Evolutionary conservation across 2,797 vertebrate genomes (phyloP).

Genomic region (Gymnoscopelus braueri): DNA sequence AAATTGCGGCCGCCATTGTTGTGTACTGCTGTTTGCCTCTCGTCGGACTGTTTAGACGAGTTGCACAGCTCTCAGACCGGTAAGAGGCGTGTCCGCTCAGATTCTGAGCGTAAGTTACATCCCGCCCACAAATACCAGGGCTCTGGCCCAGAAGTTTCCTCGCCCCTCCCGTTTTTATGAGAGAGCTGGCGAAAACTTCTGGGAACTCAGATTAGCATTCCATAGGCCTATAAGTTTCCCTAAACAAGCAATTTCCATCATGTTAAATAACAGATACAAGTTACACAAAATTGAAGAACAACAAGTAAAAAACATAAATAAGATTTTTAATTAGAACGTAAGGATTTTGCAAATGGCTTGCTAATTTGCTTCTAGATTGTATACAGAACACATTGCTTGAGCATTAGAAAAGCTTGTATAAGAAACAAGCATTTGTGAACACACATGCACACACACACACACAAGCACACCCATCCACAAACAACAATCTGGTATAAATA

Average conservation of each 20-base stretch:
- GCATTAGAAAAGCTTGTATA: slow-evolving; percentile 26
- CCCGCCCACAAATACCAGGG: too few relatives aligned
- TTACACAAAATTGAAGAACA: slow-evolving; percentile 15
- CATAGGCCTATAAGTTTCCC: not conserved
- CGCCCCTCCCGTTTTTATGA: too few relatives aligned
- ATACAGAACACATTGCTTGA: slow-evolving; percentile 19
- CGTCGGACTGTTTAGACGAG: too few relatives aligned
- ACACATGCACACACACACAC: slow-evolving; percentile 13
- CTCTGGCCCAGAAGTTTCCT: too few relatives aligned
- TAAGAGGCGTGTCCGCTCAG: too few relatives aligned
- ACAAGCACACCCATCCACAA: slow-evolving; percentile 1
- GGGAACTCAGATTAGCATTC: slow-evolving; percentile 39
- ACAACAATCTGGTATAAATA: slow-evolving; percentile 9
- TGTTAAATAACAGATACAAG: too few relatives aligned
- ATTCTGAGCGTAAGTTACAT: too few relatives aligned
- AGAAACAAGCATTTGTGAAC: slow-evolving; percentile 38
- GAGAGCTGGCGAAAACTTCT: too few relatives aligned
- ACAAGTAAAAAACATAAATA: not conserved
- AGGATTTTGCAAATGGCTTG: slow-evolving; percentile 13
- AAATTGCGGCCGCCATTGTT: too few relatives aligned
- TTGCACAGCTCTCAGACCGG: too few relatives aligned
- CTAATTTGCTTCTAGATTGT: slow-evolving; percentile 17
- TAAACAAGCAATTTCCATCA: too few relatives aligned
- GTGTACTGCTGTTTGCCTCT: too few relatives aligned
- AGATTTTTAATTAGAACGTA: not conserved